Evolutionary conservation across 1,140 invertebrate genomes (phyloP).

Genomic region (Dufourea novaeangliae): DNA sequence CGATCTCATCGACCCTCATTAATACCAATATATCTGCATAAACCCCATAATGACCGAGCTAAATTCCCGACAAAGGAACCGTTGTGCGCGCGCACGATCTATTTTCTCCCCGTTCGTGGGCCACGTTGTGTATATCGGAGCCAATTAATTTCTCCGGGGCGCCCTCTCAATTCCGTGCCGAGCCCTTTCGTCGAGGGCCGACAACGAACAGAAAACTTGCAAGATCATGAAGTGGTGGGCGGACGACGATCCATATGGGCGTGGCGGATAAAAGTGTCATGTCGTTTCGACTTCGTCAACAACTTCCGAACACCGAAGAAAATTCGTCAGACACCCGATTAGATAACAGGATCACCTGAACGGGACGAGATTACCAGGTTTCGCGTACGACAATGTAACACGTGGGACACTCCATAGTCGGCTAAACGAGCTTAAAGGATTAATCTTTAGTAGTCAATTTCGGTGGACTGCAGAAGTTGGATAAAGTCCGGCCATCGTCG

Average conservation of each 20-base stretch:
- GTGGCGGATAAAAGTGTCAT: too few relatives aligned
- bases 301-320: not conserved
- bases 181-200: too few relatives aligned
- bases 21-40: constrained; percentile 53
- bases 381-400: constrained; percentile 51
- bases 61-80: constrained; percentile 30
- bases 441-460: constrained; percentile 64
- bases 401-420: constrained; percentile 32
- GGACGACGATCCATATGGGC: not conserved
- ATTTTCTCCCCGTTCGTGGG: constrained; percentile 23
- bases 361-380: constrained; percentile 49
- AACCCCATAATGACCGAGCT: constrained; percentile 36
- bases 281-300: too few relatives aligned
- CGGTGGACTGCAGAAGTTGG: constrained; percentile 51
- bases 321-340: constrained; percentile 12
- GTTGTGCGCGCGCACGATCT: constrained; percentile 7
- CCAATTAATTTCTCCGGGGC: constrained; percentile 40
- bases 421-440: constrained; percentile 53
- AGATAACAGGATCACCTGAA: constrained; percentile 9
- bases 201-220: not conserved
- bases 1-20: constrained; percentile 44
- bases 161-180: not conserved
- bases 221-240: constrained; percentile 15
- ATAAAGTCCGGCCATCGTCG: constrained; percentile 57
- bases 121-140: too few relatives aligned